Base-by-base conservation (phyloP, 2,797 vertebrate species). In the Columba guinea region DNA sequence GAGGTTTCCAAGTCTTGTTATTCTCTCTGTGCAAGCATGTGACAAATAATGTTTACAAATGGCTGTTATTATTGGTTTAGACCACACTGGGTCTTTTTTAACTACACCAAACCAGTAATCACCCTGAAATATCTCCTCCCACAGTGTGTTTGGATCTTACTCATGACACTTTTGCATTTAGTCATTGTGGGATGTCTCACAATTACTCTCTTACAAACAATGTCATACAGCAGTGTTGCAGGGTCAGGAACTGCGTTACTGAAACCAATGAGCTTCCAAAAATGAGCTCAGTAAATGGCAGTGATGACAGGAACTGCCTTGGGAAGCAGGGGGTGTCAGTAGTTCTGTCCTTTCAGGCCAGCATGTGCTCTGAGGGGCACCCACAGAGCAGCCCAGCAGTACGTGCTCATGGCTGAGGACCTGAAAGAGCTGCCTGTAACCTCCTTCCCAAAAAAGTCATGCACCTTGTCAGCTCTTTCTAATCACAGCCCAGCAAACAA, bases 41-140 rank as follows among this genome's bases (percentile, higher is more conserved):
- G 70, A 69, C 53, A 94, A 83, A 87, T 27, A 32, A 49, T 46
- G 71, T 93, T 96, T 93, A 92, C 55, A 71, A 81, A 65, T 17
- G 46, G n/a, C 74, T 77, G 49, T 63, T 94, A 53, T 39, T 89
- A 95, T 24, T 83, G 32, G 19, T 86, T 94, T 81, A 62, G 22
- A 89, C 62, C 52, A 86, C 44, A 28, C 49, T 26, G 51, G 39
- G 60, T 74, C 64, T 59, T 80, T 87, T 82, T 93, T 37, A 95
- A 63, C 77, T 55, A 22, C 30, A 49, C 12, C 52, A 87, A 68
- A 70, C 14, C 55, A 81, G 49, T 53, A 84, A 96, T 91, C 71
- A 86, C 34, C 64, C 65, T 77, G 80, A 89, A 95, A 78, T 56
- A 44, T 12, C 80, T 73, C 35, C 41, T 78, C 59, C 82, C 55